phyloP scores from a whole-genome alignment of 2,113 vertebrate genomes.

The Aspidoscelis tigris region DNA sequence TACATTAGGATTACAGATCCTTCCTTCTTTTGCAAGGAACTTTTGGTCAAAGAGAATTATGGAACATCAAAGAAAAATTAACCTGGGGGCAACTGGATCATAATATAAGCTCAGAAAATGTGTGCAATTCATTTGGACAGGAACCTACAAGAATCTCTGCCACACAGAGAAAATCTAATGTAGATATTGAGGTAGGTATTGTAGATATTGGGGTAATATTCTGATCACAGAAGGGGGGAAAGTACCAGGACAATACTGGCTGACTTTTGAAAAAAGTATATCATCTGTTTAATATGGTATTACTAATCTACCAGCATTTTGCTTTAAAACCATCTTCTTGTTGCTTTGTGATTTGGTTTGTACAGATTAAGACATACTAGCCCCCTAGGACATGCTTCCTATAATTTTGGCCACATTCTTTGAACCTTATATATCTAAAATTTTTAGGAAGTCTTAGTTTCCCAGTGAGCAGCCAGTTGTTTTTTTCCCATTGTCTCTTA shows the following conservation, averaged over 20 bases:
- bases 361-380: background rate
- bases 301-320: too few relatives aligned
- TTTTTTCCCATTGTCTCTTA: too few relatives aligned
- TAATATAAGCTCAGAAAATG: background rate
- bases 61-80: constrained; percentile 37
- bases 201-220: background rate
- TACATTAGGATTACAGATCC: background rate
- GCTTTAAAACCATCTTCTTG: too few relatives aligned
- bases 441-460: too few relatives aligned
- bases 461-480: too few relatives aligned
- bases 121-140: background rate
- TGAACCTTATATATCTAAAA: too few relatives aligned
- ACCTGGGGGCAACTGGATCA: background rate
- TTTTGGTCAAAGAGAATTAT: constrained; percentile 51
- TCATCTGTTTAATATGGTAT: background rate
- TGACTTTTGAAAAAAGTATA: background rate
- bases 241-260: too few relatives aligned
- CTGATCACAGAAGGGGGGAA: too few relatives aligned
- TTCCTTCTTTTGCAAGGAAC: constrained; percentile 31
- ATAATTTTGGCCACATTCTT: too few relatives aligned
- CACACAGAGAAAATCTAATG: background rate
- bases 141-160: background rate
- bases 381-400: background rate
- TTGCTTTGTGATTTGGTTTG: too few relatives aligned
- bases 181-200: constrained; percentile 5